Evolutionary conservation across 2,888 invertebrate species (phyloP).

Genomic region (Diogma glabrata): DNA sequence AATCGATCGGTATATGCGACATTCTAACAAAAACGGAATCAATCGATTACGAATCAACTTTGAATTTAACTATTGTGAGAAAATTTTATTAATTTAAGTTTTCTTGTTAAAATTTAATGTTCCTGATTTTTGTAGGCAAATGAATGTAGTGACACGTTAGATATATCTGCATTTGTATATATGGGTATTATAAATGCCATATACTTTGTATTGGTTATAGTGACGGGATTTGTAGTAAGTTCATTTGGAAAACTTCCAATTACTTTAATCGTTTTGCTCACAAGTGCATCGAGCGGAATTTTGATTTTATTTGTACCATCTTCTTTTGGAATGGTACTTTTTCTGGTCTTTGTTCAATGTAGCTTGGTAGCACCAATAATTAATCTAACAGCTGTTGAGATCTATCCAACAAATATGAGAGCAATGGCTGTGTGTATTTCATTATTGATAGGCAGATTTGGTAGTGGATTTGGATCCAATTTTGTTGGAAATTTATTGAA

Average conservation of each 20-base stretch:
- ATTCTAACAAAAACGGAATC: too few species aligned
- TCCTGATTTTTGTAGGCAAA: slow-evolving; percentile 26
- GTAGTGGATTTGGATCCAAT: slow-evolving; percentile 39
- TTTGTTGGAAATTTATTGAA: slow-evolving; percentile 36
- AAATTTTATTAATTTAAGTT: too few species aligned
- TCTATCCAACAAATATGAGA: slow-evolving; percentile 32
- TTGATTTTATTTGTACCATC: too few species aligned
- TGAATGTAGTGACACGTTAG: too few species aligned
- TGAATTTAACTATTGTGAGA: too few species aligned
- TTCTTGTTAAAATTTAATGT: too few species aligned
- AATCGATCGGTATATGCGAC: slow-evolving; percentile 27
- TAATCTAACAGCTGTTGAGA: slow-evolving; percentile 30
- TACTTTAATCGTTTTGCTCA: slow-evolving; percentile 23
- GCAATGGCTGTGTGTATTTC: slow-evolving; percentile 43
- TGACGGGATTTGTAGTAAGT: slow-evolving; percentile 27
- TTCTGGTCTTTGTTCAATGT: slow-evolving; percentile 23
- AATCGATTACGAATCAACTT: too few species aligned
- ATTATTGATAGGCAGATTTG: slow-evolving; percentile 40
- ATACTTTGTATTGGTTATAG: slow-evolving; percentile 25
- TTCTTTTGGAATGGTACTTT: slow-evolving; percentile 22
- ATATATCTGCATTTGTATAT: too few species aligned
- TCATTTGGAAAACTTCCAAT: slow-evolving; percentile 23
- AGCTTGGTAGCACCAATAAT: slow-evolving; percentile 28
- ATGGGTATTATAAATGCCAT: too few species aligned
- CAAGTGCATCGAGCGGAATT: too few species aligned